phyloP scores from a whole-genome alignment of 1,140 invertebrate genomes.

The Drosophila cardini region DNA sequence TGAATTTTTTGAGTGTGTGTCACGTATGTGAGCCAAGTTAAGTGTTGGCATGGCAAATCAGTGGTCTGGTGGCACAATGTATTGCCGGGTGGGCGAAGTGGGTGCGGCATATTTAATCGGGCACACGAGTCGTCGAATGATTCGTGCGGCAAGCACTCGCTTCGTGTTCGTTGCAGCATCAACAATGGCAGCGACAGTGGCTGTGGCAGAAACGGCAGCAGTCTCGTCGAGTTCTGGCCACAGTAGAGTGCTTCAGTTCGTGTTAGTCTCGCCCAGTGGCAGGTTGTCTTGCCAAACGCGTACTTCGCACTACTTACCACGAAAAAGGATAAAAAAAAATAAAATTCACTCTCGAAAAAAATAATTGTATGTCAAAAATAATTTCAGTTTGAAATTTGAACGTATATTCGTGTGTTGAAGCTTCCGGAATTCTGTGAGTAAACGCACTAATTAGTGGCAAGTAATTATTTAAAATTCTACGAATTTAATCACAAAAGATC shows the following conservation, averaged over 20 bases:
- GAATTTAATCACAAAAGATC: no score
- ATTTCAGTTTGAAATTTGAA: slow-evolving; percentile 11
- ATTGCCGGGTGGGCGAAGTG: no score
- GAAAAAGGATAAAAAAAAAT: not conserved
- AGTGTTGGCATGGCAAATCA: not conserved
- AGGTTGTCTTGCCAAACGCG: slow-evolving; percentile 27
- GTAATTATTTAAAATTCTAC: no score
- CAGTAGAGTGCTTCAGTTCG: slow-evolving; percentile 30
- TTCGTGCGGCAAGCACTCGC: slow-evolving; percentile 18
- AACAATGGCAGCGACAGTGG: slow-evolving; percentile 7
- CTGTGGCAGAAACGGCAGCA: no score
- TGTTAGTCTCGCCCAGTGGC: slow-evolving; percentile 48
- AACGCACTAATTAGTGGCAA: not conserved
- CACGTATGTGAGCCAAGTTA: slow-evolving; percentile 7
- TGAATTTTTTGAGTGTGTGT: not conserved
- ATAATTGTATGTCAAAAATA: not conserved
- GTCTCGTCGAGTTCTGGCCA: not conserved
- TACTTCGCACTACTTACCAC: not conserved
- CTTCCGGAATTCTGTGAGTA: not conserved
- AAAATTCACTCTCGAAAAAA: no score
- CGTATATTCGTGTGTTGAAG: slow-evolving; percentile 7
- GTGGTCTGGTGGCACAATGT: not conserved
- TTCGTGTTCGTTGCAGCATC: slow-evolving; percentile 43
- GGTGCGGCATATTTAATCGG: slow-evolving; percentile 3
- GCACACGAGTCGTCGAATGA: slow-evolving; percentile 6